These are phyloP conservation scores for Sebastolobus alascanus DNA, from an alignment of 2,797 vertebrate genomes.

Conservation along the genomic window DNA sequence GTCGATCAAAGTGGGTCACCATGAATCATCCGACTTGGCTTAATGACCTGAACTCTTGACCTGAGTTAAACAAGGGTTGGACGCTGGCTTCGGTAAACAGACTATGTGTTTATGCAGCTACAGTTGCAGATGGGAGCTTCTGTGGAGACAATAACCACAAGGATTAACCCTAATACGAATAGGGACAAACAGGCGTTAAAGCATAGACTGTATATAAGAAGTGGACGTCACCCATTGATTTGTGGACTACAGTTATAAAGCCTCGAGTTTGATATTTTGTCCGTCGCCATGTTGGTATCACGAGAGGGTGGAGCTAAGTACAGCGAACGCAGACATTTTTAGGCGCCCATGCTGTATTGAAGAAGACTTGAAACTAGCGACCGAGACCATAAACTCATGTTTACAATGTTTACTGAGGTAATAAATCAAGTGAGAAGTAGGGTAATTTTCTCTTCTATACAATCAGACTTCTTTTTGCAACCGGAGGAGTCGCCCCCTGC, in stretches of 20 bases:
- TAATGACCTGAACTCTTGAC: not conserved
- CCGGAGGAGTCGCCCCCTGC: too few species aligned
- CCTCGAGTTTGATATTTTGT: too few species aligned
- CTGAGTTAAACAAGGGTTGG: not conserved
- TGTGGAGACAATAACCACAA: not conserved
- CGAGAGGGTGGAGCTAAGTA: not conserved
- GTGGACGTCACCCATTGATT: too few species aligned
- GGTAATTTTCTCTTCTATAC: too few species aligned
- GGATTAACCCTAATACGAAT: not conserved
- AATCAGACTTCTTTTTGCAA: too few species aligned
- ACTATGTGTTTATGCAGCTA: not conserved
- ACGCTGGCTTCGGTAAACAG: not conserved
- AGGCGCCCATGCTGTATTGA: not conserved
- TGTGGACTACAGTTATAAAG: too few species aligned
- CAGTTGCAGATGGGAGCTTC: not conserved
- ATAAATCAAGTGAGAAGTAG: not conserved
- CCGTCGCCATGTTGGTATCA: not conserved
- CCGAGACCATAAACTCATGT: not conserved
- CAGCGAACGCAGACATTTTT: not conserved
- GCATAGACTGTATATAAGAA: too few species aligned
- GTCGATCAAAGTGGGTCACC: slow-evolving; percentile 1
- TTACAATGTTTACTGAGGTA: not conserved
- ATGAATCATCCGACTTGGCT: not conserved
- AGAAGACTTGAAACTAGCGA: too few species aligned
- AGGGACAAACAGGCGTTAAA: too few species aligned